Evolutionary conservation across 1,140 invertebrate species (phyloP), one percentile per base, ranked within the genome.

Genomic region (Drosophila ficusphila): DNA sequence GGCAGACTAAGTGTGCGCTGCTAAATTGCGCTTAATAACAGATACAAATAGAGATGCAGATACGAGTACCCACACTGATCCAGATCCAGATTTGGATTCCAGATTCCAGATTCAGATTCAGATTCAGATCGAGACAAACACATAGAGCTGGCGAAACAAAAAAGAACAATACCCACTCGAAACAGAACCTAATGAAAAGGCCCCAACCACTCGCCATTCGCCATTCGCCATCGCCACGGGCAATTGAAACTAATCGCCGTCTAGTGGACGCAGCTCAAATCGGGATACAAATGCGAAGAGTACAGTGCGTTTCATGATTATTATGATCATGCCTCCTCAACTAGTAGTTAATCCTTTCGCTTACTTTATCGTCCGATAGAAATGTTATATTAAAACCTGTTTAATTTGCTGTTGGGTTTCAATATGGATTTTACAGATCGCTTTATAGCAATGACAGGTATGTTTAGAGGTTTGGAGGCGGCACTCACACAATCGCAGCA

Each of bases 231-330:
- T n/a, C n/a, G n/a, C 36, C 23, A 31, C 29, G 46, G 25, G 51
- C 76, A 86, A 86, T 86, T 86, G 81, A 86, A 81, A 86, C 77
- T 88, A 86, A 86, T 86, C 82, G 79, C 44, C 54, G 62, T 51
- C 60, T 54, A 52, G 64, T 53, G 53, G 42, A 36, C 34, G 56
- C 18, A 23, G 44, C 46, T 6, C 27, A 39, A 25, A 21, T 62
- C 53, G 27, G 16, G 5, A 61, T 36, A 36, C 16, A 52, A 21
- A 21, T 54, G 18, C n/a, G 18, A 23, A 18, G 12, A 4, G 0
- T 9, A 51, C 47, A 67, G 42, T 67, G 31, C 16, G 44, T 52
- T 27, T 27, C 36, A 18, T 16, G 27, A 39, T 29, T 21, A n/a
- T 23, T 23, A 23, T 2, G 23, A 3, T 23, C n/a, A n/a, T n/a